Evolutionary conservation across 2,888 invertebrate species (phyloP), one percentile per base, ranked within the genome.

Genomic region (Iphiclides podalirius): DNA sequence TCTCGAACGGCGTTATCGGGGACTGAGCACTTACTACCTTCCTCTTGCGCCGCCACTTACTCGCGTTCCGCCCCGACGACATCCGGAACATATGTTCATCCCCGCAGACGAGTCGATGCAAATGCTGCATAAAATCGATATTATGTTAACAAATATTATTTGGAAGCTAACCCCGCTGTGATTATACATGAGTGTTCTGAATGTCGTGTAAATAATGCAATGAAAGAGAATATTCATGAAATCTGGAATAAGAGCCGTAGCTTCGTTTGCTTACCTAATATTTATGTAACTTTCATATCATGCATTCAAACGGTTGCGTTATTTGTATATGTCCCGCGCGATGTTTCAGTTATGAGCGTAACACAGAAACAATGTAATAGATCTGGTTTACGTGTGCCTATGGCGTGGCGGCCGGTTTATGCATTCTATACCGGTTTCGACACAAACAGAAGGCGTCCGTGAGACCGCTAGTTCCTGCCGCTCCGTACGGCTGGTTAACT

Each of bases 1-100:
- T 82, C 82, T 81, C 70, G 76, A 75, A 78, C 76, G 69, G 74
- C 72, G 79, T 79, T 82, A 80, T 72, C 68, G 71, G 60, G 57
- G 65, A 60, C 63, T 58, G 54, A 64, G 66, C 28, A 13, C 9
- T 35, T 13, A 44, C 40, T 44, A 17, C 34, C 49, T 43, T 16
- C 26, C 23, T 2, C n/a, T n/a, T n/a, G n/a, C n/a, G n/a, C 12
- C 16, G 23, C 8, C 44, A 15, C n/a, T 35, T 37, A 2, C 12
- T 34, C 28, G 13, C 35, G 45, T 20, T 4, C 34, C 11, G n/a
- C 31, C 16, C 23, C 40, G 12, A 53, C 12, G 7, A 28, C 20
- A 16, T 43, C 28, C 37, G 45, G 28, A 28, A 8, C 16, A 12
- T 36, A 11, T 31, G 31, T 11, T 31, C 31, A 11, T 31, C 12